phyloP scores from a whole-genome alignment of 2,797 vertebrate genomes.

The Melanotaenia boesemani region DNA sequence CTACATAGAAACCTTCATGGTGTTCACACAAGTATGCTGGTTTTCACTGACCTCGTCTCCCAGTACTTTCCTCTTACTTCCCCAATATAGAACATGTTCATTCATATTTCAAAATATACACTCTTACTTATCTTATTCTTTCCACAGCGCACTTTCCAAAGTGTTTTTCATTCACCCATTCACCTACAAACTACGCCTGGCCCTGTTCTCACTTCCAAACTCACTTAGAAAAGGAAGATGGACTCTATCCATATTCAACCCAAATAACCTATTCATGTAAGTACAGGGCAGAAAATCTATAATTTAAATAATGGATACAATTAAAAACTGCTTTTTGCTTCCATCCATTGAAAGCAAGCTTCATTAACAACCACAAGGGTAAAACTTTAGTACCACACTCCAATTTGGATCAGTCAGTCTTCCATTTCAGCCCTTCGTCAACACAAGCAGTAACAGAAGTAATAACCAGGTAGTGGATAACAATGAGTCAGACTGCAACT shows the following conservation, averaged over 20 bases:
- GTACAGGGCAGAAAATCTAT: too few relatives aligned
- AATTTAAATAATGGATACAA: too few relatives aligned
- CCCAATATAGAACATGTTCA: conserved; percentile 30
- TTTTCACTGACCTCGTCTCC: conserved; percentile 17
- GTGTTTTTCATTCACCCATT: background rate
- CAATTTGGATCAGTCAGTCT: too few relatives aligned
- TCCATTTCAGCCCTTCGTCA: too few relatives aligned
- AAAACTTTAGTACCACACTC: too few relatives aligned
- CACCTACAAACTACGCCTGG: background rate
- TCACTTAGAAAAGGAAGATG: too few relatives aligned
- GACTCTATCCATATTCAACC: too few relatives aligned
- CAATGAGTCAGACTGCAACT: background rate
- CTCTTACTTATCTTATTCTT: background rate
- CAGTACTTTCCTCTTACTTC: conserved; percentile 7
- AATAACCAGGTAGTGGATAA: conserved; percentile 20
- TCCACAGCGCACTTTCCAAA: background rate
- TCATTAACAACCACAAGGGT: too few relatives aligned
- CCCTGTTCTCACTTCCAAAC: too few relatives aligned
- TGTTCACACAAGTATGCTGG: conserved; percentile 11
- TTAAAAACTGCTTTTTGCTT: too few relatives aligned
- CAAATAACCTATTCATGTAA: too few relatives aligned
- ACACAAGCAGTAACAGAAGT: background rate
- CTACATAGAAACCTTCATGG: background rate
- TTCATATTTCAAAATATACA: conserved; percentile 34
- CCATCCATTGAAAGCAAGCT: too few relatives aligned